These are phyloP conservation scores for Monarcha castaneiventris DNA, from an alignment of 2,113 vertebrate species.

Conservation along the genomic window DNA sequence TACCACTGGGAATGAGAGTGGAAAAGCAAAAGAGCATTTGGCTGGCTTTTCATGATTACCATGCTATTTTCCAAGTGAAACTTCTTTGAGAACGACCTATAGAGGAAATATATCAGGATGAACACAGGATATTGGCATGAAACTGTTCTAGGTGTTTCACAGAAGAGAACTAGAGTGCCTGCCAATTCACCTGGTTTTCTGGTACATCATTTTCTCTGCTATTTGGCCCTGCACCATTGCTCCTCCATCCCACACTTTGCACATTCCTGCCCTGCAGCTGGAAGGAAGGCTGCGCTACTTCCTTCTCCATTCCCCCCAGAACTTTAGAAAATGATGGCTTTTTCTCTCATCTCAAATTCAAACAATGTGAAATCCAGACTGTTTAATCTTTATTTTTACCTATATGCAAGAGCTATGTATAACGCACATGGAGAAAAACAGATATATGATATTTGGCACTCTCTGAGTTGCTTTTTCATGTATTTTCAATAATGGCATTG, in stretches of 20 bases:
- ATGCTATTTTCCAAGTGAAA: not conserved
- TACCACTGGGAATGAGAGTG: not conserved
- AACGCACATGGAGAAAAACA: not conserved
- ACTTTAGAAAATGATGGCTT: not conserved
- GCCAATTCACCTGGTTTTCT: not conserved
- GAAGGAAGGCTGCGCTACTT: not conserved
- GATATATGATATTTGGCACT: not conserved
- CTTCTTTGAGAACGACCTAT: not conserved
- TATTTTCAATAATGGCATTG: not conserved
- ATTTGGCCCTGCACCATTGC: not conserved
- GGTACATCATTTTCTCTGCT: not conserved
- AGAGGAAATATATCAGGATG: not conserved
- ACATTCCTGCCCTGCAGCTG: not conserved
- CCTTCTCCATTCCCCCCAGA: not conserved
- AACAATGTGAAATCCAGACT: constrained; percentile 20
- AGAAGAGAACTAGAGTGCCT: not conserved
- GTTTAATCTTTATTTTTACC: not conserved
- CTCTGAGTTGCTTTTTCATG: not conserved
- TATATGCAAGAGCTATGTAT: not conserved
- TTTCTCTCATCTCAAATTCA: not conserved
- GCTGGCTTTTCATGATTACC: not conserved
- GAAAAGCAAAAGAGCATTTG: not conserved
- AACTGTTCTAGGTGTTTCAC: not conserved
- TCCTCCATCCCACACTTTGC: not conserved
- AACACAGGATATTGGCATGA: not conserved